phyloP scores from a whole-genome alignment of 2,797 vertebrate species.

The Acipenser oxyrinchus region DNA sequence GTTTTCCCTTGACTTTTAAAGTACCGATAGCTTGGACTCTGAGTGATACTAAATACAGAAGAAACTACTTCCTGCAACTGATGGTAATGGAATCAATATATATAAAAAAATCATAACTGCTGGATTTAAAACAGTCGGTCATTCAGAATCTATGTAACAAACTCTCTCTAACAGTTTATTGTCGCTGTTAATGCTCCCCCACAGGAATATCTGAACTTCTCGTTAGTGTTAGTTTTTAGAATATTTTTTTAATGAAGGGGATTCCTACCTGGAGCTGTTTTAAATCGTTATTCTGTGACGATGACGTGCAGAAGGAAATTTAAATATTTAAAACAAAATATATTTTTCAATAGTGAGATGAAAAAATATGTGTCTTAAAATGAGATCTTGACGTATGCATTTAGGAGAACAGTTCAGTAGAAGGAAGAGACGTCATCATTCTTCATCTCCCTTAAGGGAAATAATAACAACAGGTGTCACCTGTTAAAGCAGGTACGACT shows the following conservation, averaged over 20 bases:
- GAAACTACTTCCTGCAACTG: constrained; percentile 6
- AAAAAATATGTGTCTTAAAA: background rate
- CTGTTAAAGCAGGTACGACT: constrained; percentile 15
- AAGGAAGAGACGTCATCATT: constrained; percentile 3
- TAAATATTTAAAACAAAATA: too few species aligned
- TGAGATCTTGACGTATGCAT: background rate
- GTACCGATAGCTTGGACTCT: background rate
- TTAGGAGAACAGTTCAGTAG: constrained; percentile 5
- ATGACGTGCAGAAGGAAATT: too few species aligned
- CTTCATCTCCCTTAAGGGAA: constrained; percentile 6
- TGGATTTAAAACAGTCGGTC: background rate
- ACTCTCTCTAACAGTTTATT: background rate
- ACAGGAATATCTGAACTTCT: too few species aligned
- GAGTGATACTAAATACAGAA: background rate
- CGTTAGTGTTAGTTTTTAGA: too few species aligned
- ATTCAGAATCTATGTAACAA: background rate
- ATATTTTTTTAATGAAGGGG: too few species aligned
- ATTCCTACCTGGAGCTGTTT: too few species aligned
- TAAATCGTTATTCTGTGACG: too few species aligned
- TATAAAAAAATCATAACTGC: background rate
- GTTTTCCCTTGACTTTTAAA: constrained; percentile 3
- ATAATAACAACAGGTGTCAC: constrained; percentile 12
- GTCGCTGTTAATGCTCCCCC: too few species aligned
- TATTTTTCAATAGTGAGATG: background rate
- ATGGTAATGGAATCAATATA: constrained; percentile 9